Base-by-base conservation (phyloP, 2,888 invertebrate genomes). In the Agrotis puta region DNA sequence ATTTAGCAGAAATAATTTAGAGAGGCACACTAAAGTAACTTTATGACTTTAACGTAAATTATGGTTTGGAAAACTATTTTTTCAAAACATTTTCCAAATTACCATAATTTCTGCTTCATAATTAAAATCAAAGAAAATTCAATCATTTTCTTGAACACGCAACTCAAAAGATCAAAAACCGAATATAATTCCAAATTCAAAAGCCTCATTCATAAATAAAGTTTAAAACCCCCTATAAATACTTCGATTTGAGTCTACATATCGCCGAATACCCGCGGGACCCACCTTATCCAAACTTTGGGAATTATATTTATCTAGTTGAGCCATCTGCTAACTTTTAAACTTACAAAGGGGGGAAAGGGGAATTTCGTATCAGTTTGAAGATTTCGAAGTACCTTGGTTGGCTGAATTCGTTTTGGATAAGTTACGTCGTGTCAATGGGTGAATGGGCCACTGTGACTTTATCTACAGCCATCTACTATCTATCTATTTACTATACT, bases 281-380 rank as follows among this genome's bases (percentile, higher is more conserved):
- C 64, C 57, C 48, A 78, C 81, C 81, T 78, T 79, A 81, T 84
- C 79, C 78, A 51, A 85, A 86, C 69, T 86, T 86, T n/a, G 53
- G 53, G 75, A 71, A 82, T 86, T 80, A 84, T 69, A 76, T 77
- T 66, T 85, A 84, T 85, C 86, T 77, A 68, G 47, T 69, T 59
- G 56, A 67, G 53, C 68, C 79, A 85, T 85, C 86, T 73, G 76
- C 69, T 76, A 83, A 85, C 84, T 86, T 87, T 83, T 81, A 83
- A 85, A 87, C 86, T 87, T 80, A 70, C 66, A 64, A 79, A 70
- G 66, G 75, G 74, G 63, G 53, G 68, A 66, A 73, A 70, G 59
- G 72, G 68, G 56, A 74, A 68, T 72, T 75, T 64, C 62, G 58
- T 84, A 87, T 85, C 86, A 81, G 78, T 79, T 79, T 63, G 51